Base-by-base conservation (phyloP, 2,888 invertebrate species). In the Macrosiphum euphorbiae region DNA sequence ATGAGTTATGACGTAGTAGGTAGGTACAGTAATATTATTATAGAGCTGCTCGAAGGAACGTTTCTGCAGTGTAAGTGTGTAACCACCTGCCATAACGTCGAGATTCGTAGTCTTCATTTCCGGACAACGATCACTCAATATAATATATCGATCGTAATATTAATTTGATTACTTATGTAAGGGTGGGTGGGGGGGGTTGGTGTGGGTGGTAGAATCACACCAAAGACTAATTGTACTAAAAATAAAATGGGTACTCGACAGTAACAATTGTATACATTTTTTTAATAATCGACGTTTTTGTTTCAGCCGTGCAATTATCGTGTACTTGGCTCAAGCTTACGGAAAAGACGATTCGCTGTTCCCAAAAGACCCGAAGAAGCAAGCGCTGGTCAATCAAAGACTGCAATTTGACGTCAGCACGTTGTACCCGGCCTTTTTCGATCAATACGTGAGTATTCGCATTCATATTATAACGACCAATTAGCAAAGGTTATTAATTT, bases 361-460 rank as follows among this genome's bases (percentile, higher is more conserved):
- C 96, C 98, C 98, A 5, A 98, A 97, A 95, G 98, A 98, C 95
- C 97, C 98, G 16, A 97, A 97, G 95, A 97, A 97, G 95, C 96
- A 98, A 84, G 98, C 98, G 1, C 94, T 97, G 3, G 97, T 98
- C 90, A 98, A 98, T 96, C 97, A 98, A 95, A 96, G 97, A 94
- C 96, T 98, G 94, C 98, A 97, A 96, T 98, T 98, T 96, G 98
- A 98, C 95, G 96, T 97, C 95, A 98, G 97, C 50, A 97, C 97
- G 0, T 96, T 98, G 11, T 98, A 97, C 96, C 96, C 96, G 94
- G 96, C 97, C 95, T 97, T 98, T 95, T 96, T 96, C 8, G 97
- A 97, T 94, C 97, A 97, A 95, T 97, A 97, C 95, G 98, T 98
- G 96, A 96, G 97, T 97, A 3, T 7, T 7, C 0, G 1, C 3